These are phyloP conservation scores for Gymnothorax javanicus DNA, from an alignment of 2,797 vertebrate genomes.

Conservation along the genomic window DNA sequence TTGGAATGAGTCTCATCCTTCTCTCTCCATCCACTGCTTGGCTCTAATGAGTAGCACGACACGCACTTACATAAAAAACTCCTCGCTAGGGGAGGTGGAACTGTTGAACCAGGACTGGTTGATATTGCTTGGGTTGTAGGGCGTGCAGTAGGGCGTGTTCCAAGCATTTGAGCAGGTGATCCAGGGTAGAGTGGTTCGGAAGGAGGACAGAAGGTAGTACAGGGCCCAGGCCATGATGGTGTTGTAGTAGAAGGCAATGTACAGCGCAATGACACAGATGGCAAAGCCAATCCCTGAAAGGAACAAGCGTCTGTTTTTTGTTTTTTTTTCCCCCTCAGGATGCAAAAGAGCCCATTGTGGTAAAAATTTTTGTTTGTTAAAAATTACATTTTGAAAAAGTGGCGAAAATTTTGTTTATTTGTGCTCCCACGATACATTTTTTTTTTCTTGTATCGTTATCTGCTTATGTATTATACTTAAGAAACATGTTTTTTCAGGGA, in stretches of 20 bases:
- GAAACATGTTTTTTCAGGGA: neutral
- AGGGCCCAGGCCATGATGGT: conserved; percentile 99
- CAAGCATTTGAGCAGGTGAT: conserved; percentile 88
- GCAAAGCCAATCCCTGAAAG: conserved; percentile 90
- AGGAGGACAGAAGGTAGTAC: conserved; percentile 95
- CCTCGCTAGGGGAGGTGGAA: conserved; percentile 92
- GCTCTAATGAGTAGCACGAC: conserved; percentile 71
- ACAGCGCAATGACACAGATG: conserved; percentile 96
- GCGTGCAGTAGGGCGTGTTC: conserved; percentile 92
- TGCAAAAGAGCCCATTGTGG: neutral
- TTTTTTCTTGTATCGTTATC: no score
- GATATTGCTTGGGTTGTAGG: conserved; percentile 83
- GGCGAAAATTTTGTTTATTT: no score
- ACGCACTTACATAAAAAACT: conserved; percentile 99
- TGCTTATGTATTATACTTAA: no score
- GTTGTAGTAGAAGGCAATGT: conserved; percentile 98
- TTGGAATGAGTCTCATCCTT: neutral
- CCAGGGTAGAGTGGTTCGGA: conserved; percentile 88
- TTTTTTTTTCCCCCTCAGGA: neutral
- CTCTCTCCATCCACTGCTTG: conserved; percentile 19
- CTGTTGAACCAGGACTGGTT: conserved; percentile 85
- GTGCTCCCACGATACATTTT: no score
- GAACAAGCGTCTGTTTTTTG: neutral
- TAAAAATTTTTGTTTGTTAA: neutral
- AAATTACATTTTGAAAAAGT: no score